A percentile compares a stretch with the other conserved stretches of the same genome.
phyloP scores from a whole-genome alignment of 2,888 invertebrate genomes.

The Perizoma affinitatum region DNA sequence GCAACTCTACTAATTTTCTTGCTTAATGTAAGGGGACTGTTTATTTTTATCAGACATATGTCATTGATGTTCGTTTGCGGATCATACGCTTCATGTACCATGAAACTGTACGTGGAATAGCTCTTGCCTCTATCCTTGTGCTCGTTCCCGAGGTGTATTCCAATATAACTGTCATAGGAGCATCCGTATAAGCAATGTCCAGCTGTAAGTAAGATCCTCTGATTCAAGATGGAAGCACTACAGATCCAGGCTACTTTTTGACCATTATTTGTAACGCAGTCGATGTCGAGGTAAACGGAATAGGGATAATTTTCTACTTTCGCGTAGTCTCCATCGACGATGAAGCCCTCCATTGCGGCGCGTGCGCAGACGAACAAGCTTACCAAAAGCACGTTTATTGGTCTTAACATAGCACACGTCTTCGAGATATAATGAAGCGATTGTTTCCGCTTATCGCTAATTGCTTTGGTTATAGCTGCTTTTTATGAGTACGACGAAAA shows the following conservation, averaged over 20 bases:
- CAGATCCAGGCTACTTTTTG: constrained; percentile 35
- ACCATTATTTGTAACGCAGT: constrained; percentile 7
- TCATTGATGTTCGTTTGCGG: constrained; percentile 33
- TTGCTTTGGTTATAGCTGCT: constrained; percentile 6
- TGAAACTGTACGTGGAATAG: constrained; percentile 23
- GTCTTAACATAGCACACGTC: constrained; percentile 14
- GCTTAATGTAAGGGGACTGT: constrained; percentile 29
- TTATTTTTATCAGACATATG: constrained; percentile 40
- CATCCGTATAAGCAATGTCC: constrained; percentile 20
- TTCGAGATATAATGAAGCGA: not conserved
- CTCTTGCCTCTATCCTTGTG: constrained; percentile 4
- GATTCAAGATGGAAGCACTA: constrained; percentile 40
- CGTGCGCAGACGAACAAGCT: constrained; percentile 2
- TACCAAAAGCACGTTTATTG: constrained; percentile 11
- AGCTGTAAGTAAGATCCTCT: constrained; percentile 27
- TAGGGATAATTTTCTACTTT: constrained; percentile 23
- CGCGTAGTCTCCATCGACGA: constrained; percentile 29
- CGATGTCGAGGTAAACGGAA: constrained; percentile 30
- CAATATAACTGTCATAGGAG: not conserved
- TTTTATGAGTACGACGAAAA: constrained; percentile 4
- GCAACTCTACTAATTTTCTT: constrained; percentile 30
- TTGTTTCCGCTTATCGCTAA: constrained; percentile 15
- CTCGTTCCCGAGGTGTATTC: not conserved
- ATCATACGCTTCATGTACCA: constrained; percentile 41
- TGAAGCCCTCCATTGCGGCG: constrained; percentile 27